These are phyloP conservation scores for Augochlora pura DNA, from an alignment of 1,140 invertebrate species.

Conservation along the genomic window DNA sequence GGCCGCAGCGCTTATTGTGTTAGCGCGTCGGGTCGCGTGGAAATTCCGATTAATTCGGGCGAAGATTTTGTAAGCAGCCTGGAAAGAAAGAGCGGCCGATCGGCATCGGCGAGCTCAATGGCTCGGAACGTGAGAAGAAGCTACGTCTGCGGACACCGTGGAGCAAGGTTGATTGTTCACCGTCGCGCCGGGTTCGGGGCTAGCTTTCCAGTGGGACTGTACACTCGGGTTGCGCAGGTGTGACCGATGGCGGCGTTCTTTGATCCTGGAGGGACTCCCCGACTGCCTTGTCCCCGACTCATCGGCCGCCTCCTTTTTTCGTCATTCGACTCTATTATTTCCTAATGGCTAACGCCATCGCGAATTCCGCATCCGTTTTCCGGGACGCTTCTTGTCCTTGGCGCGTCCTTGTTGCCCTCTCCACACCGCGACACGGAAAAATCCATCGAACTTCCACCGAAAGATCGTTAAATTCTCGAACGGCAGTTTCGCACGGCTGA, in stretches of 20 bases:
- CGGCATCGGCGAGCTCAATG: neutral
- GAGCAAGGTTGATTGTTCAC: conserved; percentile 20
- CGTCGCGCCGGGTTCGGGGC: neutral
- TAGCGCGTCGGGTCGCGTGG: no score
- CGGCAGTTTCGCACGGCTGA: no score
- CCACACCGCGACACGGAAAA: no score
- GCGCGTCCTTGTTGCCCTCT: neutral
- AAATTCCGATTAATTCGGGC: no score
- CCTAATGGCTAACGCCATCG: conserved; percentile 64
- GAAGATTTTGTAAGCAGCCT: no score
- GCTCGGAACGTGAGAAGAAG: neutral
- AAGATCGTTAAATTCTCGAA: no score
- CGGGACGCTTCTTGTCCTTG: conserved; percentile 1
- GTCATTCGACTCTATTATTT: conserved; percentile 68
- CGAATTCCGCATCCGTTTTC: conserved; percentile 46
- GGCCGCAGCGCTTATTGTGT: no score
- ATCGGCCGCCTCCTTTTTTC: conserved; percentile 60
- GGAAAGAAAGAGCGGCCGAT: no score
- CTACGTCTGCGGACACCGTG: conserved; percentile 3
- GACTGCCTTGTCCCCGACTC: conserved; percentile 73
- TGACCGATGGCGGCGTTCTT: conserved; percentile 77
- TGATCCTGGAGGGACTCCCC: conserved; percentile 72
- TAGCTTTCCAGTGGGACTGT: conserved; percentile 69
- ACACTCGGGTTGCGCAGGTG: conserved; percentile 75
- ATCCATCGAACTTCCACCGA: no score